Evolutionary conservation across 1,140 invertebrate species (phyloP).

Genomic region (Diachasmimorpha longicaudata): DNA sequence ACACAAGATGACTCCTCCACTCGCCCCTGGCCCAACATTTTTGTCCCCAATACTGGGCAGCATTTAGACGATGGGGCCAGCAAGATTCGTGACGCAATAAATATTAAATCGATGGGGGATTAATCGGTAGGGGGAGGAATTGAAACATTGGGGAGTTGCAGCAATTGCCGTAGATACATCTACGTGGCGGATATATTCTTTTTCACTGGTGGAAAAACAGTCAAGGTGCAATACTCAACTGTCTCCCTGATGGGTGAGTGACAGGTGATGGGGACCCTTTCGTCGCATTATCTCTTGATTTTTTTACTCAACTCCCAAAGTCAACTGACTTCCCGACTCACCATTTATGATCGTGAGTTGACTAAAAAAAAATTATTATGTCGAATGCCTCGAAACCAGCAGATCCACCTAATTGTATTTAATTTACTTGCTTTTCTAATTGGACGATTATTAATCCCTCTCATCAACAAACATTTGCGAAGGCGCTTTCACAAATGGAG

Average conservation of each 20-base stretch:
- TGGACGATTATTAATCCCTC: slow-evolving; percentile 10
- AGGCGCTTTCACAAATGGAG: neutral
- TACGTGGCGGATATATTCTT: too few relatives aligned
- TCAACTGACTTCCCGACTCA: neutral
- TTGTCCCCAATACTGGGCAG: neutral
- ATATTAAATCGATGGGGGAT: neutral
- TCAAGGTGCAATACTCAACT: neutral
- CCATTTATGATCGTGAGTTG: neutral
- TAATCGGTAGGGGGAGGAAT: neutral
- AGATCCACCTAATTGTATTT: slow-evolving; percentile 21
- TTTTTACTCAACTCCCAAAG: neutral
- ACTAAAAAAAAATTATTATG: too few relatives aligned
- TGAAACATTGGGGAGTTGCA: neutral
- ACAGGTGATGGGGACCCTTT: neutral
- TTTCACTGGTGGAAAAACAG: neutral
- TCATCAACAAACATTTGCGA: neutral
- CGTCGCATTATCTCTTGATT: neutral
- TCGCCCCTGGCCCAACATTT: neutral
- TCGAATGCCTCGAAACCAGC: neutral
- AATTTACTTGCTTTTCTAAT: neutral
- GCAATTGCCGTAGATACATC: neutral
- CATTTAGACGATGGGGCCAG: neutral
- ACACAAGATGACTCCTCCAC: neutral
- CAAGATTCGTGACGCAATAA: neutral
- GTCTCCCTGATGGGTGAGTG: neutral